phyloP scores from a whole-genome alignment of 2,113 vertebrate genomes.

The Pholis gunnellus region DNA sequence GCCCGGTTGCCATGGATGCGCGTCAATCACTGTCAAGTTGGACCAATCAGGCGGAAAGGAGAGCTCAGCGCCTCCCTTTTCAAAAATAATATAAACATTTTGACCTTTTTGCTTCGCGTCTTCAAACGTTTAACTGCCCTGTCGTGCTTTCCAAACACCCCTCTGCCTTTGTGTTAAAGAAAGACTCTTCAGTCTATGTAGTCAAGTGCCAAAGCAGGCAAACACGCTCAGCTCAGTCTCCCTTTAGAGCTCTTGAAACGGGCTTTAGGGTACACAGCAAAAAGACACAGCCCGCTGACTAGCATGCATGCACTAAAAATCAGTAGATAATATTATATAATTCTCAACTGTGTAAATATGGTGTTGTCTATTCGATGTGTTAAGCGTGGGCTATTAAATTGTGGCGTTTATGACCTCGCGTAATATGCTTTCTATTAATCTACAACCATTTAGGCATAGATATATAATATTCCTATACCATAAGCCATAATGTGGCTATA shows the following conservation, averaged over 20 bases:
- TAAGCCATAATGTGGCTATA: neutral
- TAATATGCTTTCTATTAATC: neutral
- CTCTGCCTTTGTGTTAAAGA: slow-evolving; percentile 65
- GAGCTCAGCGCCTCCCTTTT: slow-evolving; percentile 88
- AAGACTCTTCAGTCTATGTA: slow-evolving; percentile 48
- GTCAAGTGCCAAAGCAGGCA: slow-evolving; percentile 49
- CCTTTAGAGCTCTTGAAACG: slow-evolving; percentile 49
- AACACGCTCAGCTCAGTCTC: slow-evolving; percentile 49
- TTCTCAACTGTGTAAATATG: neutral
- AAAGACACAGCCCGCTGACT: slow-evolving; percentile 38
- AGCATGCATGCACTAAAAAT: neutral
- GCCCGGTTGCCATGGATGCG: slow-evolving; percentile 90
- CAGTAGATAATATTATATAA: neutral
- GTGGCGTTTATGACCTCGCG: neutral
- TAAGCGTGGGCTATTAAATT: neutral
- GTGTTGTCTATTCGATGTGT: neutral
- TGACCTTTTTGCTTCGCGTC: slow-evolving; percentile 78
- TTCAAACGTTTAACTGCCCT: slow-evolving; percentile 71
- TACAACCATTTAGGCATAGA: neutral
- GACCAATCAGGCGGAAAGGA: slow-evolving; percentile 90
- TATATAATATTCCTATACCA: neutral
- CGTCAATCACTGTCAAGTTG: slow-evolving; percentile 94
- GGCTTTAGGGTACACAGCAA: slow-evolving; percentile 32
- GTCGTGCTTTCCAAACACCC: slow-evolving; percentile 54
- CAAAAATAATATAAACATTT: slow-evolving; percentile 83